Percentiles rank a stretch among this genome's conserved stretches.
phyloP scores from a whole-genome alignment of 2,797 vertebrate genomes.

The Clarias pachynema region DNA sequence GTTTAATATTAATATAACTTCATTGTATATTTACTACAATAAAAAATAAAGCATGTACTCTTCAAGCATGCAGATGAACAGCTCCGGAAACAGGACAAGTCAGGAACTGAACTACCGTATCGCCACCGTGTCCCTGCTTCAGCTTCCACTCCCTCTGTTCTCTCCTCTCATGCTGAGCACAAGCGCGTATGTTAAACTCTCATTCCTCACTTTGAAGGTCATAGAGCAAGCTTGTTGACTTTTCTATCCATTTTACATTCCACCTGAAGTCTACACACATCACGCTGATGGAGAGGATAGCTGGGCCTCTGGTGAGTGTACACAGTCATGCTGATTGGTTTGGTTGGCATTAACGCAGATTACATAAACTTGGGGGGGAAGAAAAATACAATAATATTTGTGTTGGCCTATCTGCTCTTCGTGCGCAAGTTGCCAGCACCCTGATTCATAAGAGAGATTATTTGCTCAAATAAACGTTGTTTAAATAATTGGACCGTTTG shows the following conservation, averaged over 20 bases:
- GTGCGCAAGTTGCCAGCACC: constrained; percentile 62
- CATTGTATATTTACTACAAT: background rate
- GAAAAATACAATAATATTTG: constrained; percentile 69
- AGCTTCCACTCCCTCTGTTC: background rate
- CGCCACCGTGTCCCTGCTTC: background rate
- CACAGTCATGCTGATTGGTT: constrained; percentile 77
- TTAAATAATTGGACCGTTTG: constrained; percentile 78
- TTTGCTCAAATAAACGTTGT: constrained; percentile 83
- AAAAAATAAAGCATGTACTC: background rate
- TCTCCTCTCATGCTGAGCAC: constrained; percentile 8
- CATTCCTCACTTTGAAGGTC: constrained; percentile 50
- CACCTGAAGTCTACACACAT: constrained; percentile 45
- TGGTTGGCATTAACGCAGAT: constrained; percentile 77
- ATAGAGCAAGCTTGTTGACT: constrained; percentile 51
- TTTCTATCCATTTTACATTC: constrained; percentile 55
- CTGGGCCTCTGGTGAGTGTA: constrained; percentile 62
- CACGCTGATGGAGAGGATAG: constrained; percentile 59
- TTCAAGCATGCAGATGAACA: background rate
- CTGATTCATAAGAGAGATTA: constrained; percentile 80
- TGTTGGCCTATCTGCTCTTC: constrained; percentile 60
- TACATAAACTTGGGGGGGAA: constrained; percentile 71
- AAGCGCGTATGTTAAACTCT: constrained; percentile 1
- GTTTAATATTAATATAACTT: background rate
- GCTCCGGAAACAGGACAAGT: background rate
- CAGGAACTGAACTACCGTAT: background rate